phyloP scores from a whole-genome alignment of 2,888 invertebrate species.

The Acleris literana region DNA sequence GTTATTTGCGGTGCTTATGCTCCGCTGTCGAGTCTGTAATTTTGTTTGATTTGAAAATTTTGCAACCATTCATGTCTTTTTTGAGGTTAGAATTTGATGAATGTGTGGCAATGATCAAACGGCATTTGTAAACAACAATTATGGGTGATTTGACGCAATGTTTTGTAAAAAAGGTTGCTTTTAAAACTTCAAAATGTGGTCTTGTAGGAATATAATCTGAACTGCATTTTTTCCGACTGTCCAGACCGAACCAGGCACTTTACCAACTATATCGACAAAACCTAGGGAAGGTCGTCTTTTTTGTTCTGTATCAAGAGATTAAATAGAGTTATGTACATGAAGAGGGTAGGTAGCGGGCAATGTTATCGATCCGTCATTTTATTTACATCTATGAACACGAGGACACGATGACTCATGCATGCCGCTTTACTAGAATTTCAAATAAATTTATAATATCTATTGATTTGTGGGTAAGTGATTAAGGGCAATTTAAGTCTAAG shows the following conservation, averaged over 20 bases:
- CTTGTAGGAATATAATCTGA: too few species aligned
- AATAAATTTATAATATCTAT: constrained; percentile 34
- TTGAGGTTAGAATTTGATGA: constrained; percentile 15
- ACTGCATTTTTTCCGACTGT: too few species aligned
- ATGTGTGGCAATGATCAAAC: too few species aligned
- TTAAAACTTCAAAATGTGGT: too few species aligned
- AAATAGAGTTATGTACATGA: not conserved
- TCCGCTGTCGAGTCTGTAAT: constrained; percentile 36
- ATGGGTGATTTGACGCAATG: too few species aligned
- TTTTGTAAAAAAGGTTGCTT: too few species aligned
- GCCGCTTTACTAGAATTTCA: constrained; percentile 17
- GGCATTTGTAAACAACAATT: too few species aligned
- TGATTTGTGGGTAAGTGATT: constrained; percentile 22
- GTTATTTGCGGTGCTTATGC: constrained; percentile 40
- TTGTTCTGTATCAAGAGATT: too few species aligned
- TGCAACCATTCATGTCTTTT: constrained; percentile 14
- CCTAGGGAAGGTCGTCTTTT: too few species aligned
- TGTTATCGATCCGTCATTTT: constrained; percentile 26
- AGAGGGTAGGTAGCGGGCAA: constrained; percentile 1
- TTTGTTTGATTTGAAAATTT: constrained; percentile 32
- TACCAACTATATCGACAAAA: too few species aligned
- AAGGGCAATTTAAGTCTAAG: constrained; percentile 8
- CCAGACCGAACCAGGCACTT: too few species aligned
- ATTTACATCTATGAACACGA: constrained; percentile 18
- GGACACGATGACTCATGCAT: constrained; percentile 14